A percentile compares a stretch with the other conserved stretches of the same genome.
phyloP scores from a whole-genome alignment of 2,113 vertebrate species.

The Sclerurus mexicanus region DNA sequence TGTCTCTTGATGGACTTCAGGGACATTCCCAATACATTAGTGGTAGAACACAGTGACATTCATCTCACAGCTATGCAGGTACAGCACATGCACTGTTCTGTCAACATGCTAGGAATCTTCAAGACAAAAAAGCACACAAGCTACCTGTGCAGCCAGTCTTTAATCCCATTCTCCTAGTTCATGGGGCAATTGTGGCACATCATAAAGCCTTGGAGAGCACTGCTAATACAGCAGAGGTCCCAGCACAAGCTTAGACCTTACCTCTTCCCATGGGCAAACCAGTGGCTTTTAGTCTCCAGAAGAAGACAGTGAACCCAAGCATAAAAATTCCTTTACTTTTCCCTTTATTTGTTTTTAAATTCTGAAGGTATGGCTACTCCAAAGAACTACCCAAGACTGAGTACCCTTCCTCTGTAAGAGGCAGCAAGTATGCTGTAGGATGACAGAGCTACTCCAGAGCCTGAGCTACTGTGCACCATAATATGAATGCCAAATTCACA shows the following conservation, averaged over 20 bases:
- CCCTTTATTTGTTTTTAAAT: not conserved
- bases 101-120: not conserved
- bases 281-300: not conserved
- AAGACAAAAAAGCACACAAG: not conserved
- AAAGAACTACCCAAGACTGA: not conserved
- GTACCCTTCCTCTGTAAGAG: not conserved
- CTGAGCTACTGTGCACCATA: not conserved
- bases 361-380: not conserved
- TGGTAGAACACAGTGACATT: not conserved
- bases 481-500: not conserved
- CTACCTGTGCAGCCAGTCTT: not conserved
- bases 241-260: not conserved
- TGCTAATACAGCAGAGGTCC: not conserved
- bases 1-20: not conserved
- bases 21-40: not conserved
- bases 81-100: fast-evolving
- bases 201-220: not conserved
- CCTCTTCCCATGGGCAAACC: not conserved
- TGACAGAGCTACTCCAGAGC: not conserved
- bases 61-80: not conserved
- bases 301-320: not conserved
- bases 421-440: not conserved
- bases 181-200: not conserved
- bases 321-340: not conserved
- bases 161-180: not conserved